Percentiles rank a stretch among this genome's conserved stretches.
These are phyloP conservation scores for Danio tinwini DNA, from an alignment of 2,797 vertebrate species.

Conservation along the genomic window DNA sequence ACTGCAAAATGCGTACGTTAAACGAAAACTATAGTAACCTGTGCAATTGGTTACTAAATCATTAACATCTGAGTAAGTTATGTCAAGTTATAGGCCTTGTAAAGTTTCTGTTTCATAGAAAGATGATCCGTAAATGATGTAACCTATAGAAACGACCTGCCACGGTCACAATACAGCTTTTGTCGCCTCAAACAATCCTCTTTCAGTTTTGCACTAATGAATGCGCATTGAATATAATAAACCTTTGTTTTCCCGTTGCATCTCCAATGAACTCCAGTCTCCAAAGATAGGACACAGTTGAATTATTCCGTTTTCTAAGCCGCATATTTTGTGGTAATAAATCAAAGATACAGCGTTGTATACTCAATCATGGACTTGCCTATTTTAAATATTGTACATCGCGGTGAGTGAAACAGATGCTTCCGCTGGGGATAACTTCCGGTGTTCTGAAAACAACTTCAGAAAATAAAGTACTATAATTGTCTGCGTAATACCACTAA, in stretches of 20 bases:
- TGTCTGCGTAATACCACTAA: constrained; percentile 9
- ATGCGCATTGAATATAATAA: constrained; percentile 48
- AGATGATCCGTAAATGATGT: constrained; percentile 41
- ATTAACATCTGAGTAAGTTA: background rate
- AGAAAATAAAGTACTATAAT: background rate
- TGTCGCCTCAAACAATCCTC: constrained; percentile 48
- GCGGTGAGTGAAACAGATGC: background rate
- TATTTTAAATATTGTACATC: background rate
- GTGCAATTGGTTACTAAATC: background rate
- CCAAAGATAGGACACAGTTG: constrained; percentile 31
- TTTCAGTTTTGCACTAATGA: constrained; percentile 50
- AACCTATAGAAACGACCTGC: constrained; percentile 40
- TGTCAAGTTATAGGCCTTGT: background rate
- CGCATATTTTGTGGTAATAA: background rate
- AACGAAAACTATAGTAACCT: background rate
- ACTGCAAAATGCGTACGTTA: background rate
- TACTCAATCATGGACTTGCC: background rate
- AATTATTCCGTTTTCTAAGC: background rate
- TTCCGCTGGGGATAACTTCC: constrained; percentile 31
- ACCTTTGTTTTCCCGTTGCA: constrained; percentile 32
- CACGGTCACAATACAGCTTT: constrained; percentile 52
- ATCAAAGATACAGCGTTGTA: background rate
- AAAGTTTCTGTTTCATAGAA: constrained; percentile 32
- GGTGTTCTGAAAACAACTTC: constrained; percentile 26
- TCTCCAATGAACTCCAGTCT: constrained; percentile 8